Evolutionary conservation across 2,113 vertebrate genomes (phyloP).

Genomic region (Hippocampus barbouri): DNA sequence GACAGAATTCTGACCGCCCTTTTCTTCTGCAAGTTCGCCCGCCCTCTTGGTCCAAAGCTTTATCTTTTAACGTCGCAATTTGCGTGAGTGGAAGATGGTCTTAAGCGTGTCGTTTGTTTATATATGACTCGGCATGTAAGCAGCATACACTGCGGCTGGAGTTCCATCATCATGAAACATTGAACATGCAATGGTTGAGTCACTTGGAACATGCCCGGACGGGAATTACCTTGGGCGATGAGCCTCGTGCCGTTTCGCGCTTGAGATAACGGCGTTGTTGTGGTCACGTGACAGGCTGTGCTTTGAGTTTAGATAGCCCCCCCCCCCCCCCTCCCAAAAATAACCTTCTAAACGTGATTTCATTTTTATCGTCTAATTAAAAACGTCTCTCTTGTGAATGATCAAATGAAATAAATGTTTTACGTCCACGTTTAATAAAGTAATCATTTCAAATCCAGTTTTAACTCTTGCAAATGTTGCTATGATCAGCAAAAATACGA

Average conservation of each 20-base stretch:
- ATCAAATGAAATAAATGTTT: too few relatives aligned
- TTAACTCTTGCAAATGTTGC: too few relatives aligned
- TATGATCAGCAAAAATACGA: too few relatives aligned
- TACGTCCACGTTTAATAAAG: too few relatives aligned
- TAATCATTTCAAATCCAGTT: too few relatives aligned
- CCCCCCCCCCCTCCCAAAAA: too few relatives aligned
- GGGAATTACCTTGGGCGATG: not conserved
- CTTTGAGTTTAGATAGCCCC: too few relatives aligned
- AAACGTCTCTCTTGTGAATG: too few relatives aligned
- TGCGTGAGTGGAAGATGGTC: not conserved
- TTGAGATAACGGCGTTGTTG: not conserved
- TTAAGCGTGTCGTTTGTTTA: not conserved
- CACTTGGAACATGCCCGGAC: not conserved
- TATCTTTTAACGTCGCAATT: not conserved
- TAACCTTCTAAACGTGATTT: too few relatives aligned
- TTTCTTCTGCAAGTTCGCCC: not conserved
- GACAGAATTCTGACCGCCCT: constrained; percentile 1
- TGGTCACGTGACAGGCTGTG: not conserved
- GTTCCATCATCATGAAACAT: not conserved
- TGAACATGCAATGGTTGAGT: not conserved
- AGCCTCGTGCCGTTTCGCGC: not conserved
- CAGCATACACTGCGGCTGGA: not conserved
- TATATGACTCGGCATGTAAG: not conserved
- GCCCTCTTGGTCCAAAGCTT: not conserved
- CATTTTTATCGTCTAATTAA: too few relatives aligned